Conservation (phyloP, 2,888 invertebrate species). For the Spialia ferax region DNA sequence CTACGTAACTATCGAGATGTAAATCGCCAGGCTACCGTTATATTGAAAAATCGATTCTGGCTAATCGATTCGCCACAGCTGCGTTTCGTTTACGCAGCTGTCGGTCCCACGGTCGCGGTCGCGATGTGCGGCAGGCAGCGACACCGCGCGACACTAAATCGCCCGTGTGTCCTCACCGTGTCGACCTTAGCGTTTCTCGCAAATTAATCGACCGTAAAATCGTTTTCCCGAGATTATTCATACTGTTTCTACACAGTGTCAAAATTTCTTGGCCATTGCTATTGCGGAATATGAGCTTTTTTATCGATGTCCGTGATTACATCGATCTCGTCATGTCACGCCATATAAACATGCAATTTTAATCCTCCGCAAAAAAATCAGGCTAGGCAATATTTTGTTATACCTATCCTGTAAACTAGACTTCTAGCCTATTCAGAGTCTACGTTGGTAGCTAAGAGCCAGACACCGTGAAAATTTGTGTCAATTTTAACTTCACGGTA, state of each 20-base stretch:
- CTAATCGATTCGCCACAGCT: conserved; percentile 81
- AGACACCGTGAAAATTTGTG: conserved; percentile 31
- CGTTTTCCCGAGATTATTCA: conserved; percentile 67
- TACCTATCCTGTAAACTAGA: conserved; percentile 42
- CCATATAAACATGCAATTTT: conserved; percentile 48
- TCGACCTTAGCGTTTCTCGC: conserved; percentile 56
- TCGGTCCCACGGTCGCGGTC: conserved; percentile 75
- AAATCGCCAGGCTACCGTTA: conserved; percentile 83
- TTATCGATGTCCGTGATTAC: conserved; percentile 44
- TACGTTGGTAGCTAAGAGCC: conserved; percentile 6
- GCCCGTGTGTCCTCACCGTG: conserved; percentile 56
- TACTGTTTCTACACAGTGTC: conserved; percentile 62
- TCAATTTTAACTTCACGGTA: conserved; percentile 36
- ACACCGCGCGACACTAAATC: conserved; percentile 31
- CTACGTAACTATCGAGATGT: conserved; percentile 81
- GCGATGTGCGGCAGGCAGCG: conserved; percentile 43
- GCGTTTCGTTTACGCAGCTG: conserved; percentile 76
- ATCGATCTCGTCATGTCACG: conserved; percentile 49
- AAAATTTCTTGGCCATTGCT: conserved; percentile 52
- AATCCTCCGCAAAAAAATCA: conserved; percentile 45
- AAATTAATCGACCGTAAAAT: conserved; percentile 74
- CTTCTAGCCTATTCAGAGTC: conserved; percentile 29
- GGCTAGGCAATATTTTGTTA: conserved; percentile 41
- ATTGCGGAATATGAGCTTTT: conserved; percentile 51
- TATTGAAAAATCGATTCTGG: conserved; percentile 82